Evolutionary conservation across 2,113 vertebrate species (phyloP).

Genomic region (Dendropsophus ebraccatus): DNA sequence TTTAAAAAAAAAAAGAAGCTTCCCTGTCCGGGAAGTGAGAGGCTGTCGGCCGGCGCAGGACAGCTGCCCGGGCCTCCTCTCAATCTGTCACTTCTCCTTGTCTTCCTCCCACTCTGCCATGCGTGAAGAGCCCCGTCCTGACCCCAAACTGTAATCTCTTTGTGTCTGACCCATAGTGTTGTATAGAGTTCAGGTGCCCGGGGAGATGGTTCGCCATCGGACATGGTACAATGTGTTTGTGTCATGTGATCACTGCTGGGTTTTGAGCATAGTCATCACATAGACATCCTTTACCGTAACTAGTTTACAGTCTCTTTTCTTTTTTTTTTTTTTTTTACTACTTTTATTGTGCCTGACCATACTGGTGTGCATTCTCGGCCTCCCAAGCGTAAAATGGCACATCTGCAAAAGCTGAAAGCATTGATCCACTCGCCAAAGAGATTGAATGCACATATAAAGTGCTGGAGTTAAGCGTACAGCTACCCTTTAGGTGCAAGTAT

Average conservation of each 20-base stretch:
- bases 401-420: no score
- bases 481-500: no score
- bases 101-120: not conserved
- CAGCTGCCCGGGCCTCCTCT: conserved; percentile 33
- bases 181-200: not conserved
- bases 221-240: not conserved
- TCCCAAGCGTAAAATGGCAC: no score
- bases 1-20: not conserved
- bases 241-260: not conserved
- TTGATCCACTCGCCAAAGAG: no score
- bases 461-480: no score
- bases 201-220: not conserved
- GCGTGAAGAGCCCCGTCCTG: conserved; percentile 27
- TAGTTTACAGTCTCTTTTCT: no score
- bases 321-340: no score
- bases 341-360: no score
- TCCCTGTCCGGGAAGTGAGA: conserved; percentile 25
- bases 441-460: no score
- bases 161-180: conserved; percentile 30
- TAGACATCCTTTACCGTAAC: no score
- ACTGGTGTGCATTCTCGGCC: no score
- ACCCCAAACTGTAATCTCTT: conserved; percentile 18
- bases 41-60: not conserved
- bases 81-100: conserved; percentile 32
- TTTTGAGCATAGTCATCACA: not conserved